These are phyloP conservation scores for Hyla sarda DNA, from an alignment of 2,113 vertebrate species.

Conservation along the genomic window DNA sequence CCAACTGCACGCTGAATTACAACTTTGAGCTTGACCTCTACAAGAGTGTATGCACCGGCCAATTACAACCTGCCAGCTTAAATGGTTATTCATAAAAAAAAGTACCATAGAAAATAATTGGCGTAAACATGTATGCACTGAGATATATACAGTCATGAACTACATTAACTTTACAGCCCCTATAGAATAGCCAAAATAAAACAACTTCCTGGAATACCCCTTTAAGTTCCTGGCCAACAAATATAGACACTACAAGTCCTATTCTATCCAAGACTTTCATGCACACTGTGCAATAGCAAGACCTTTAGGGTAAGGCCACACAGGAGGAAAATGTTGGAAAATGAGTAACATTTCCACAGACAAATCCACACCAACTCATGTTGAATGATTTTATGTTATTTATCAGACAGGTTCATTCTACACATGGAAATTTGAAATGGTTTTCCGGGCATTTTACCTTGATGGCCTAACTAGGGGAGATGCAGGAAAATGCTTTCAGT, in stretches of 20 bases:
- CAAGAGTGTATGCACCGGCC: not conserved
- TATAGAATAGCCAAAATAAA: not conserved
- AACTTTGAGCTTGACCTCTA: conserved; percentile 51
- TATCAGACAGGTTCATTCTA: too few species aligned
- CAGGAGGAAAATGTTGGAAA: too few species aligned
- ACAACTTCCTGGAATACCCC: too few species aligned
- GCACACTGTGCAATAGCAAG: not conserved
- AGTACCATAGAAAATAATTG: not conserved
- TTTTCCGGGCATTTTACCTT: too few species aligned
- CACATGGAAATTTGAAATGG: too few species aligned
- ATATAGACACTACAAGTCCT: not conserved
- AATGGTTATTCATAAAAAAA: not conserved
- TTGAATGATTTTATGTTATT: too few species aligned
- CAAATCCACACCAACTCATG: too few species aligned
- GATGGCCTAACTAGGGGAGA: too few species aligned
- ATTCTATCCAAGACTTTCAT: not conserved
- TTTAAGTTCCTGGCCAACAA: not conserved
- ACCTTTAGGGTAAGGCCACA: too few species aligned
- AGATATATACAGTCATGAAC: not conserved
- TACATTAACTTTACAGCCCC: not conserved
- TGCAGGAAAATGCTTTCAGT: too few species aligned
- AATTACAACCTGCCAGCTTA: not conserved
- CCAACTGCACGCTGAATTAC: conserved; percentile 24
- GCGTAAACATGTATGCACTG: not conserved
- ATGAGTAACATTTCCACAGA: too few species aligned